Evolutionary conservation across 2,888 invertebrate genomes (phyloP).

Genomic region (Piscicola geometra): DNA sequence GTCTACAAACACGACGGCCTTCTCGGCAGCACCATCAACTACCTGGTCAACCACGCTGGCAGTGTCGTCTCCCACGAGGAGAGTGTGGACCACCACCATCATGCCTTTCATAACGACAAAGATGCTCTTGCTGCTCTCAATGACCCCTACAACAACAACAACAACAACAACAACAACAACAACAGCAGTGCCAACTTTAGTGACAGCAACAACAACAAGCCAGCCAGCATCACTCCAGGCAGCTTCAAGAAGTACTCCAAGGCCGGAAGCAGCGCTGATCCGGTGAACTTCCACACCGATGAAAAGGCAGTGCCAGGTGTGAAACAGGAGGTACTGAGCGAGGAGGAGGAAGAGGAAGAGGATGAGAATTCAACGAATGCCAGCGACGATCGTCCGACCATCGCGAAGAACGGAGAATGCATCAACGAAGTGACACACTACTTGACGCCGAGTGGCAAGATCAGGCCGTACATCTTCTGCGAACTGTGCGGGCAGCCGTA

Average conservation of each 20-base stretch:
- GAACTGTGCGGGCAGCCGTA: constrained; percentile 14
- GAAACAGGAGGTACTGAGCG: background rate
- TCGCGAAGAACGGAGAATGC: background rate
- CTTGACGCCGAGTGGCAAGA: constrained; percentile 6
- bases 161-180: too few relatives aligned
- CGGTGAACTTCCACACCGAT: background rate
- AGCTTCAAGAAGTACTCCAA: background rate
- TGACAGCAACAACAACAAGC: too few relatives aligned
- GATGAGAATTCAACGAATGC: background rate
- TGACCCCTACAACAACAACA: too few relatives aligned
- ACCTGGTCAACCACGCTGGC: background rate
- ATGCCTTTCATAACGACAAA: too few relatives aligned
- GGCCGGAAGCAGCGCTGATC: background rate
- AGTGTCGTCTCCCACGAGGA: background rate
- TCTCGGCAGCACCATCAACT: background rate
- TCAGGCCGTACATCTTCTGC: constrained; percentile 13
- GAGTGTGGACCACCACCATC: background rate
- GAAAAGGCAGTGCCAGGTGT: background rate
- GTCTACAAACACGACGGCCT: background rate
- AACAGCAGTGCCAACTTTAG: too few relatives aligned
- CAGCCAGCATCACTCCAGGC: background rate
- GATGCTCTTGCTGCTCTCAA: background rate
- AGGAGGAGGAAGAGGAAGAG: background rate
- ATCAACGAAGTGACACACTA: constrained; percentile 17
- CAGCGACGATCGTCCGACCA: background rate